Conservation (phyloP, 2,888 invertebrate species). For the Xanthorhoe designata region DNA sequence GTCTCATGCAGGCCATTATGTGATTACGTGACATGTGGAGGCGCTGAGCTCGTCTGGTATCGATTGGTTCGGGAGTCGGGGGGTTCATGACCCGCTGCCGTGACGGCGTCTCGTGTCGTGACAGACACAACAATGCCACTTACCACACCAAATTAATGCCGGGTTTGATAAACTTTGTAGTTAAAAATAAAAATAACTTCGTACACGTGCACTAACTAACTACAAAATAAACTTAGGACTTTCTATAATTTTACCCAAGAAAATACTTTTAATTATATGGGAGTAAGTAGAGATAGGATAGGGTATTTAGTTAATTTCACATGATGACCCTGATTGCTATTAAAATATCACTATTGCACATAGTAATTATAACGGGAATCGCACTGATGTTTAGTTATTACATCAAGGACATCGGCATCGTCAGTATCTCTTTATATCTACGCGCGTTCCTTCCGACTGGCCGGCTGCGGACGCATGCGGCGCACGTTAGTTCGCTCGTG, state of each 20-base stretch:
- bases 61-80: constrained; percentile 5
- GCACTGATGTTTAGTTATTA: not conserved
- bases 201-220: not conserved
- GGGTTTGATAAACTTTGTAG: not conserved
- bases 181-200: not conserved
- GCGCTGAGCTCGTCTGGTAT: constrained; percentile 22
- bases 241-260: no score
- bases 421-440: not conserved
- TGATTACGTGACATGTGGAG: not conserved
- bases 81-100: constrained; percentile 21
- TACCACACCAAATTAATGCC: constrained; percentile 3
- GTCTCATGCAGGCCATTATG: not conserved
- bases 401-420: not conserved
- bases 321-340: not conserved
- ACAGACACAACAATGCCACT: constrained; percentile 14
- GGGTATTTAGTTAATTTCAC: not conserved
- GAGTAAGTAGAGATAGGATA: no score
- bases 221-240: no score
- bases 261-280: no score
- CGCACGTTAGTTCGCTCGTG: constrained; percentile 22
- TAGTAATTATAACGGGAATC: no score
- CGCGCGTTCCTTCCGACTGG: not conserved
- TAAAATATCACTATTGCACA: no score
- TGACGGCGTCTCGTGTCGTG: constrained; percentile 19
- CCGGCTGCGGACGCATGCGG: constrained; percentile 1